Evolutionary conservation across 2,113 vertebrate genomes (phyloP).

Genomic region (Bostrychus sinensis): DNA sequence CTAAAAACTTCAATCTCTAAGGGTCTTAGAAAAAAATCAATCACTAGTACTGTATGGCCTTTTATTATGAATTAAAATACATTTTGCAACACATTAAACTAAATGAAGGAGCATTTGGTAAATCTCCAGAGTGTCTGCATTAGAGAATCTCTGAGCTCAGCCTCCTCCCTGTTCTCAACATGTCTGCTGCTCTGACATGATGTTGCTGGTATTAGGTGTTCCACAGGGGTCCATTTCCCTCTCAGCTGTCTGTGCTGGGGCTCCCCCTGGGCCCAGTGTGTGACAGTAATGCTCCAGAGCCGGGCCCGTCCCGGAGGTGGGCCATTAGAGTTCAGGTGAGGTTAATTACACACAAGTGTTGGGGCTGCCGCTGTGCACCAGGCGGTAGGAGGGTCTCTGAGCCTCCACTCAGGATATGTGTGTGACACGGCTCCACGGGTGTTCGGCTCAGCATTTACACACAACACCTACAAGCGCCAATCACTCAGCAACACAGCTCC

Average conservation of each 20-base stretch:
- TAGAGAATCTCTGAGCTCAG: constrained; percentile 14
- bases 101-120: neutral
- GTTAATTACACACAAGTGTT: constrained; percentile 82
- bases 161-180: constrained; percentile 32
- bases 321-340: constrained; percentile 81
- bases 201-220: constrained; percentile 74
- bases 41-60: no score
- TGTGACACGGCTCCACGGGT: constrained; percentile 61
- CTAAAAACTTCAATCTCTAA: no score
- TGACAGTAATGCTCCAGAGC: constrained; percentile 75
- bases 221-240: constrained; percentile 73
- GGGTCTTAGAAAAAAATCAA: no score
- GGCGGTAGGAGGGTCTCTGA: constrained; percentile 62
- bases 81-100: neutral
- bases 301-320: constrained; percentile 73
- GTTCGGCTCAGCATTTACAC: constrained; percentile 74
- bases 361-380: constrained; percentile 68
- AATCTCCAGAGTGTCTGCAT: neutral
- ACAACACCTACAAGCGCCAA: constrained; percentile 72
- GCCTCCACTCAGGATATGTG: constrained; percentile 54
- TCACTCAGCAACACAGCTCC: constrained; percentile 64
- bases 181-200: constrained; percentile 52
- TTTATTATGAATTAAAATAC: no score
- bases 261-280: constrained; percentile 58
- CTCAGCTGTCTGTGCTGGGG: constrained; percentile 63